Evolutionary conservation across 1,140 invertebrate genomes (phyloP).

Genomic region (Prorops nasuta): DNA sequence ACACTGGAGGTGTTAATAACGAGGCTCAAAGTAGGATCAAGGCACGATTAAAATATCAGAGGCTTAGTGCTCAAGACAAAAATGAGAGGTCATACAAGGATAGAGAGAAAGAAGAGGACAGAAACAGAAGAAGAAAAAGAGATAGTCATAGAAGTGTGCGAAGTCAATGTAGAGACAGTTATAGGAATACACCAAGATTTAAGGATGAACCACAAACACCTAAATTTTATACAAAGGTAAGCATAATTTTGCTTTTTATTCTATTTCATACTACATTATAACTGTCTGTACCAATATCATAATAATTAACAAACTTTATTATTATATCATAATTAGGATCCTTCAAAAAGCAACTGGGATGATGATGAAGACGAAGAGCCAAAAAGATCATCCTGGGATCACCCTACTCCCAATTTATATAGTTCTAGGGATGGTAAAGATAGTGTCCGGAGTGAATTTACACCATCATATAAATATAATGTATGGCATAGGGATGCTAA

Average conservation of each 20-base stretch:
- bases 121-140: slow-evolving; percentile 35
- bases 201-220: slow-evolving; percentile 83
- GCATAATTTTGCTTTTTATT: slow-evolving; percentile 2
- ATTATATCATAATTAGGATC: slow-evolving; percentile 61
- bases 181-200: slow-evolving; percentile 63
- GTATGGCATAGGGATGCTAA: slow-evolving; percentile 72
- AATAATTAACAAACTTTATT: slow-evolving; percentile 1
- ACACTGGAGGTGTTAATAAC: slow-evolving; percentile 86
- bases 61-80: slow-evolving; percentile 49
- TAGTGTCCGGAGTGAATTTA: slow-evolving; percentile 67
- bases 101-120: slow-evolving; percentile 31
- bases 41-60: slow-evolving; percentile 63
- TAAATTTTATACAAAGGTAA: slow-evolving; percentile 47
- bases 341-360: slow-evolving; percentile 83
- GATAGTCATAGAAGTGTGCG: slow-evolving; percentile 35
- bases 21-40: slow-evolving; percentile 73
- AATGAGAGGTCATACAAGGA: slow-evolving; percentile 32
- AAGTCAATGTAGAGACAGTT: slow-evolving; percentile 39
- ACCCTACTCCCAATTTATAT: slow-evolving; percentile 76
- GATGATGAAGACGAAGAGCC: slow-evolving; percentile 72
- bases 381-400: slow-evolving; percentile 84
- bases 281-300: no score
- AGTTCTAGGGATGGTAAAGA: slow-evolving; percentile 50
- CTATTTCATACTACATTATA: background rate
- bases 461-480: slow-evolving; percentile 85